Evolutionary conservation across 2,797 vertebrate genomes (phyloP), one percentile per base, ranked within the genome.

Genomic region (Hafferia zeledoni): DNA sequence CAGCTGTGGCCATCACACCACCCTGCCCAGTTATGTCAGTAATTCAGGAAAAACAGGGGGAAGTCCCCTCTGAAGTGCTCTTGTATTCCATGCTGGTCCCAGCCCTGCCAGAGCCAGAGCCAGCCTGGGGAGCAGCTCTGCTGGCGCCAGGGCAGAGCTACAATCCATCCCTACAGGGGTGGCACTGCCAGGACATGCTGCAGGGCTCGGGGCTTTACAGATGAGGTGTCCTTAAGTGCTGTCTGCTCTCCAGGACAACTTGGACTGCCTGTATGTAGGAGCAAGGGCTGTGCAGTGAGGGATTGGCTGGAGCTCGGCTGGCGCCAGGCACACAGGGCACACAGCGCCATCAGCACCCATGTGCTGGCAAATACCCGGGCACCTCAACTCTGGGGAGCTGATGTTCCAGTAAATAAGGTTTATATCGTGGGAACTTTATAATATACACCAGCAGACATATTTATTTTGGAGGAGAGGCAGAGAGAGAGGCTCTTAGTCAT

Each of bases 111-210:
- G 41, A 41, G 41, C 16, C 67, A 37, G 35, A 22, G 6, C 50
- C 75, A 83, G 71, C 39, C 17, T 4, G 27, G 19, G 35, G 16
- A 57, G n/a, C 28, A 69, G 76, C 25, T 74, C 25, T 78, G 22
- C 35, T 6, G 68, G 13, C 33, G 43, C 75, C 70, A 56, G 65
- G 8, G 22, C 52, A 74, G 69, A 53, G 19, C 52, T 17, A 6
- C 0, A 0, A 39, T 77, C 35, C 75, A 24, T 18, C 59, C 64
- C 75, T 30, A 9, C 1, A 0, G 41, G 61, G 49, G 35, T 37
- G 44, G 55, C 11, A 17, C 77, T 59, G 49, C 65, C 55, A 72
- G 63, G 46, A 82, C 9, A 4, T 1, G 23, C 67, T 56, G 61
- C 53, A 15, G 2, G 3, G 77, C 30, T 64, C 8, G 60, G 83